Percentiles rank a stretch among this genome's conserved stretches.
phyloP scores from a whole-genome alignment of 2,113 vertebrate genomes.

The Haemorhous mexicanus region DNA sequence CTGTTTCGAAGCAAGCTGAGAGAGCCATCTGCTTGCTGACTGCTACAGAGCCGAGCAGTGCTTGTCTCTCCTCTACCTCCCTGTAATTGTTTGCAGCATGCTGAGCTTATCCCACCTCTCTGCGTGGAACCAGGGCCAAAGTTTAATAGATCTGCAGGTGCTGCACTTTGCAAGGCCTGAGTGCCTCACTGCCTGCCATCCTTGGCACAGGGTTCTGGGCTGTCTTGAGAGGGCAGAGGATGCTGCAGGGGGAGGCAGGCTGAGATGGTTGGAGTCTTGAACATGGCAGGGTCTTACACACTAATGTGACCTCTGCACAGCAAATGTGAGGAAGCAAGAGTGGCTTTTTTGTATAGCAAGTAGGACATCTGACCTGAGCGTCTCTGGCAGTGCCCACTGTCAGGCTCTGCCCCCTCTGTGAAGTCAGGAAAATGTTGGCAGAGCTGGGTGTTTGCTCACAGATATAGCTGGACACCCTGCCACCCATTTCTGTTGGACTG shows the following conservation, averaged over 20 bases:
- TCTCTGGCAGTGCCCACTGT: not conserved
- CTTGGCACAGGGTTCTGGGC: fast-evolving
- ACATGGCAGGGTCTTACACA: not conserved
- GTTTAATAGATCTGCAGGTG: not conserved
- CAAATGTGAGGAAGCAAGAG: not conserved
- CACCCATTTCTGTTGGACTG: not conserved
- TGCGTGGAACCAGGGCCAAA: not conserved
- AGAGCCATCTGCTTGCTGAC: constrained; percentile 55
- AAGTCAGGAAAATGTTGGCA: not conserved
- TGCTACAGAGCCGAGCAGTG: not conserved
- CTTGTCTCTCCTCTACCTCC: not conserved
- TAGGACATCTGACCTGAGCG: fast-evolving
- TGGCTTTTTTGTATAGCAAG: fast-evolving
- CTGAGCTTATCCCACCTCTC: constrained; percentile 5
- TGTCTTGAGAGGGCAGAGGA: not conserved
- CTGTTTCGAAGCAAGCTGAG: constrained; percentile 22
- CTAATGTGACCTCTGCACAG: not conserved
- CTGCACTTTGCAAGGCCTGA: not conserved
- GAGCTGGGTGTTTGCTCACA: not conserved
- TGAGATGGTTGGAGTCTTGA: not conserved
- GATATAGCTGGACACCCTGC: not conserved
- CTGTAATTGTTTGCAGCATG: not conserved
- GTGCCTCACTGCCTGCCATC: fast-evolving
- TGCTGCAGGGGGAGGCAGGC: not conserved
- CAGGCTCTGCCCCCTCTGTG: not conserved